A percentile compares a stretch with the other conserved stretches of the same genome.
phyloP scores from a whole-genome alignment of 2,888 invertebrate genomes.

The Lasioglossum lativentre region DNA sequence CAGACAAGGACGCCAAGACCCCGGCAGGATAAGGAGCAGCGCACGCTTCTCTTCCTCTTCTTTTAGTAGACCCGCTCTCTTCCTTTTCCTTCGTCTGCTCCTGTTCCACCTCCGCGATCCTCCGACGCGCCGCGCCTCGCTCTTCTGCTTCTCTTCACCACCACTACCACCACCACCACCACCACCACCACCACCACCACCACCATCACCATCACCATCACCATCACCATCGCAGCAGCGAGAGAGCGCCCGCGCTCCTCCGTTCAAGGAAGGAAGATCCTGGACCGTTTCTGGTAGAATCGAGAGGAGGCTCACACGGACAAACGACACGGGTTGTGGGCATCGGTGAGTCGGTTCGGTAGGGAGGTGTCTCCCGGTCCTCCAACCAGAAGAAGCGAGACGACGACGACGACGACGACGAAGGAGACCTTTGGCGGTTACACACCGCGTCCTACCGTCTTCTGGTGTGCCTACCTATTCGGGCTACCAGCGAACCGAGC shows the following conservation, averaged over 20 bases:
- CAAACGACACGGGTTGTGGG: constrained; percentile 61
- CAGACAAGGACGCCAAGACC: constrained; percentile 75
- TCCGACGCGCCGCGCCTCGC: constrained; percentile 26
- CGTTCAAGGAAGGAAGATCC: constrained; percentile 69
- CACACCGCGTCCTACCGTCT: constrained; percentile 83
- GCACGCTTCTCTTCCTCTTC: constrained; percentile 76
- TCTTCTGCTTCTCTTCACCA: constrained; percentile 46
- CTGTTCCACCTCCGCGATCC: constrained; percentile 63
- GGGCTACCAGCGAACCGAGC: constrained; percentile 80
- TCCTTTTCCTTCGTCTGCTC: constrained; percentile 64
- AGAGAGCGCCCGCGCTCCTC: constrained; percentile 29
- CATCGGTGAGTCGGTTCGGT: constrained; percentile 79
- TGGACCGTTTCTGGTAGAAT: constrained; percentile 70
- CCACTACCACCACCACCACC: constrained; percentile 52
- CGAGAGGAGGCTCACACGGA: constrained; percentile 68
- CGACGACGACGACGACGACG: constrained; percentile 69
- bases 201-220: constrained; percentile 24
- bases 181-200: constrained; percentile 52
- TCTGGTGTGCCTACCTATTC: constrained; percentile 83
- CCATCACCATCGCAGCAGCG: constrained; percentile 5
- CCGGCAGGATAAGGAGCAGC: constrained; percentile 74
- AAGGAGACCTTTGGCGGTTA: constrained; percentile 79
- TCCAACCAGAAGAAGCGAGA: constrained; percentile 84
- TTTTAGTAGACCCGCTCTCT: constrained; percentile 63
- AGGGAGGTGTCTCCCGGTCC: constrained; percentile 84